Evolutionary conservation across 2,113 vertebrate species (phyloP), one percentile per base, ranked within the genome.

Genomic region (Hippocampus abdominalis): DNA sequence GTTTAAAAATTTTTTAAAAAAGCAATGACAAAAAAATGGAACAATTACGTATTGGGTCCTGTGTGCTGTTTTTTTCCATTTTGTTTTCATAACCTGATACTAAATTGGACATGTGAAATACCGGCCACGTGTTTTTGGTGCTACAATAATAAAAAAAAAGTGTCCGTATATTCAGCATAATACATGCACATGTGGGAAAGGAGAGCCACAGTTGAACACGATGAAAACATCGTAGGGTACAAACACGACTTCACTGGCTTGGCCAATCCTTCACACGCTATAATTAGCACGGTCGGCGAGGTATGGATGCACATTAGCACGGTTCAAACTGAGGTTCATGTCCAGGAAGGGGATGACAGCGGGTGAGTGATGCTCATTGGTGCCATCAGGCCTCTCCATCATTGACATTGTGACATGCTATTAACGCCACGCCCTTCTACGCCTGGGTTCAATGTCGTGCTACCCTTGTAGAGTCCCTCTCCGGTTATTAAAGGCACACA

Each of bases 391-490:
- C 40, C 65, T 72, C 59, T 25, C 66, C 60, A 71, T 78, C 63
- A 70, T 13, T 63, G 71, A 13, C 66, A 25, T 13, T 12, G 44
- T 75, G 80, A 78, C 78, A 71, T 3, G 59, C 46, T 39, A 65
- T 70, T 66, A 71, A 46, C 70, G 21, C 53, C 75, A 66, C 65
- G 57, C 72, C 68, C 61, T 40, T 25, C 69, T 72, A 66, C 18
- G 53, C 20, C 11, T 46, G 61, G 61, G 64, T 57, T 81, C 80
- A 80, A 72, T 70, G 78, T 78, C 74, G 64, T 2, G 65, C 20
- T 16, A 53, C 40, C 40, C 27, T 8, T 7, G 1, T 16, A 18
- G 44, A 3, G 21, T 12, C 42, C 62, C 44, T 54, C 13, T 54
- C 15, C 10, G 53, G 63, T 69, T 81, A 63, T 71, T 42, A 72